These are phyloP conservation scores for Resseliella maxima DNA, from an alignment of 2,888 invertebrate genomes.

Conservation along the genomic window DNA sequence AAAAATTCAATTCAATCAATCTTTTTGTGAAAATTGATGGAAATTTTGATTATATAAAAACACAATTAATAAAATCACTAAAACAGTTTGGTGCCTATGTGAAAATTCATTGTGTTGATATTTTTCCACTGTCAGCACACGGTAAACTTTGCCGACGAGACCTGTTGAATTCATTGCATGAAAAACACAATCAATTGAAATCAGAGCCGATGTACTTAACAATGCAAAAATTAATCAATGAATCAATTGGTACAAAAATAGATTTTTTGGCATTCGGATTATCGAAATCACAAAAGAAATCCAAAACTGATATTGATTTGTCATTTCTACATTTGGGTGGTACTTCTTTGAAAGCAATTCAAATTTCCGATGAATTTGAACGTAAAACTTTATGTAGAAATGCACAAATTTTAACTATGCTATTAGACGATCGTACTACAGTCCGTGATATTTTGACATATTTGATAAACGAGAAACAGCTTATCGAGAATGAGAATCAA, in stretches of 20 bases:
- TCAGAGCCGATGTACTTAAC: neutral
- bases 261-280: neutral
- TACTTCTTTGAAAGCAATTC: constrained; percentile 76
- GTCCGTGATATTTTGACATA: neutral
- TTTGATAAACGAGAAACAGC: neutral
- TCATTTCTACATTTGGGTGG: constrained; percentile 76
- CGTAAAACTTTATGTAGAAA: constrained; percentile 66
- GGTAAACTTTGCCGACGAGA: constrained; percentile 75
- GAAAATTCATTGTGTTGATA: constrained; percentile 71
- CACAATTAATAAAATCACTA: neutral
- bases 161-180: constrained; percentile 62
- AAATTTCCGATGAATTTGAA: constrained; percentile 73
- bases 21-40: constrained; percentile 68
- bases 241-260: constrained; percentile 2
- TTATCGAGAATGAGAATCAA: neutral
- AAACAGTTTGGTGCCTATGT: constrained; percentile 72
- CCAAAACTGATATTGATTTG: constrained; percentile 60
- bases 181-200: neutral
- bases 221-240: neutral
- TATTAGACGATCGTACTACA: constrained; percentile 67
- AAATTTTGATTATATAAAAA: neutral
- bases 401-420: constrained; percentile 70
- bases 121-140: constrained; percentile 74
- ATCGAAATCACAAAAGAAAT: neutral
- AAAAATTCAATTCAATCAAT: constrained; percentile 59